Conservation (phyloP, 2,888 invertebrate species). For the Phyto melanocephala region DNA sequence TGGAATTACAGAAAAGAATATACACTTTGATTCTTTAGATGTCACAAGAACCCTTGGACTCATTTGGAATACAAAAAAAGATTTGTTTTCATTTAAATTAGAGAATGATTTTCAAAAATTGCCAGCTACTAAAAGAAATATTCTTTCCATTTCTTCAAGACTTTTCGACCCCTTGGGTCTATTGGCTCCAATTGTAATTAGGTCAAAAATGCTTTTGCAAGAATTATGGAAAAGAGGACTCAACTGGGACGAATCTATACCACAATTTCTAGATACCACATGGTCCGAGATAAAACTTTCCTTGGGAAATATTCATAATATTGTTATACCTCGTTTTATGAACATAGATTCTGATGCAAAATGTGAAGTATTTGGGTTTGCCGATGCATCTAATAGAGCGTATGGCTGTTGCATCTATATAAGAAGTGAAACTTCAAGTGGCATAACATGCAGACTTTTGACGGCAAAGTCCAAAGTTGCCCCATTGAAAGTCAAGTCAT, state of each 20-base stretch:
- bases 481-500: constrained; percentile 41
- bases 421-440: background rate
- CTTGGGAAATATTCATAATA: background rate
- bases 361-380: background rate
- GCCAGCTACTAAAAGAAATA: constrained; percentile 42
- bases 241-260: constrained; percentile 16
- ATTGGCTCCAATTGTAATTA: constrained; percentile 16
- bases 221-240: constrained; percentile 26
- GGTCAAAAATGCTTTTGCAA: constrained; percentile 35
- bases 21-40: constrained; percentile 35
- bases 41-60: constrained; percentile 49
- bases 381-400: background rate
- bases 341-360: background rate
- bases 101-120: constrained; percentile 48
- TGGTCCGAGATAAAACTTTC: background rate
- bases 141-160: constrained; percentile 32
- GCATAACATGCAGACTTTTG: constrained; percentile 16
- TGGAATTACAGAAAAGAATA: background rate
- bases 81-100: background rate
- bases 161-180: constrained; percentile 43
- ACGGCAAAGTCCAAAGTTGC: constrained; percentile 55
- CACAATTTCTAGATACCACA: background rate
- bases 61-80: background rate
- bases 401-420: constrained; percentile 43
- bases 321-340: constrained; percentile 8